Evolutionary conservation across 2,113 vertebrate species (phyloP).

Genomic region (Sporophila hypoxantha): DNA sequence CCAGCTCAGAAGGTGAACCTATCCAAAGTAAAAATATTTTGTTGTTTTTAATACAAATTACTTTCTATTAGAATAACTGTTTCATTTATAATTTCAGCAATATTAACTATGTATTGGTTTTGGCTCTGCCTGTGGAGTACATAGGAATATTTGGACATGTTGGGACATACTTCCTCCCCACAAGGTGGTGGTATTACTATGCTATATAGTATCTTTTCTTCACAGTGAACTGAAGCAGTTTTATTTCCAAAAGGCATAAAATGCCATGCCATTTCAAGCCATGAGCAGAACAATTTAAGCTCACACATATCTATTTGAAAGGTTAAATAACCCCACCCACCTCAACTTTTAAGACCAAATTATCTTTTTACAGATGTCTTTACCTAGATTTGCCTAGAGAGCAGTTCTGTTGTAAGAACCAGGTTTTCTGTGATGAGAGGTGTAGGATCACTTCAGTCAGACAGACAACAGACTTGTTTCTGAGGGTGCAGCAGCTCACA

Average conservation of each 20-base stretch:
- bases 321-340: not conserved
- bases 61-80: not conserved
- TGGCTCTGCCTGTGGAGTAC: not conserved
- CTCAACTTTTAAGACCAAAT: not conserved
- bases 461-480: not conserved
- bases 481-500: not conserved
- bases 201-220: not conserved
- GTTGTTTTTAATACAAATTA: not conserved
- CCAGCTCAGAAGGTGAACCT: not conserved
- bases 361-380: not conserved
- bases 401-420: not conserved
- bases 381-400: not conserved
- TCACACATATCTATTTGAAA: not conserved
- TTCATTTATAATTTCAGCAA: not conserved
- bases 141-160: not conserved
- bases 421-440: not conserved
- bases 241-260: not conserved
- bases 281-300: not conserved
- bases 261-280: not conserved
- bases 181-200: constrained; percentile 46
- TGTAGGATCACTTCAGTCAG: not conserved
- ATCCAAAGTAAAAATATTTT: not conserved
- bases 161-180: not conserved
- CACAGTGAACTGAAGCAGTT: not conserved
- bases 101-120: not conserved